Conservation (phyloP, 2,113 vertebrate species). For the Carassius carassius region DNA sequence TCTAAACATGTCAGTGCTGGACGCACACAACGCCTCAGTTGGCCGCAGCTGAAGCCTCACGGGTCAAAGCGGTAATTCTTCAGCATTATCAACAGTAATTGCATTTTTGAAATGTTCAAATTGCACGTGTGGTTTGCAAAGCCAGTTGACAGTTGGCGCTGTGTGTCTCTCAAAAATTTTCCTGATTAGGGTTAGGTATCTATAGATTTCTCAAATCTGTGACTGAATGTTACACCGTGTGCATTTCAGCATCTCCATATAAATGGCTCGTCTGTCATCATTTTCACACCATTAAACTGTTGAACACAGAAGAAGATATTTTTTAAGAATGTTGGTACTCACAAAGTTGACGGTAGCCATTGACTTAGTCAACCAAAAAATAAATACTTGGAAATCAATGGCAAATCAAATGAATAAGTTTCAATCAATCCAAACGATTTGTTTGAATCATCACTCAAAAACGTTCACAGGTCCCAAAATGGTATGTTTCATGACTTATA, state of each 20-base stretch:
- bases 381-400: too few species aligned
- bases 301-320: too few species aligned
- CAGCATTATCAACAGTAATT: slow-evolving; percentile 2
- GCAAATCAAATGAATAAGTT: neutral
- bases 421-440: neutral
- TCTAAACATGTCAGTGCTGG: slow-evolving; percentile 65
- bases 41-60: neutral
- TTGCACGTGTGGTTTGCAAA: neutral
- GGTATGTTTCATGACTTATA: too few species aligned
- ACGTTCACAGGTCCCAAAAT: neutral
- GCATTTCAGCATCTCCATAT: neutral
- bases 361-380: too few species aligned
- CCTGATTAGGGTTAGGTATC: too few species aligned
- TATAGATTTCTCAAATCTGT: too few species aligned
- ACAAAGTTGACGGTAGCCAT: too few species aligned
- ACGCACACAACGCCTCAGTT: slow-evolving; percentile 26
- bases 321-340: too few species aligned
- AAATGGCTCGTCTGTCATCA: too few species aligned
- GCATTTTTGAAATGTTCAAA: slow-evolving; percentile 1
- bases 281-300: too few species aligned
- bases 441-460: neutral
- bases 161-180: too few species aligned
- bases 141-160: too few species aligned
- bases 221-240: neutral
- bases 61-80: neutral